Evolutionary conservation across 2,888 invertebrate genomes (phyloP), one percentile per base, ranked within the genome.

Genomic region (Steromphala cineraria): DNA sequence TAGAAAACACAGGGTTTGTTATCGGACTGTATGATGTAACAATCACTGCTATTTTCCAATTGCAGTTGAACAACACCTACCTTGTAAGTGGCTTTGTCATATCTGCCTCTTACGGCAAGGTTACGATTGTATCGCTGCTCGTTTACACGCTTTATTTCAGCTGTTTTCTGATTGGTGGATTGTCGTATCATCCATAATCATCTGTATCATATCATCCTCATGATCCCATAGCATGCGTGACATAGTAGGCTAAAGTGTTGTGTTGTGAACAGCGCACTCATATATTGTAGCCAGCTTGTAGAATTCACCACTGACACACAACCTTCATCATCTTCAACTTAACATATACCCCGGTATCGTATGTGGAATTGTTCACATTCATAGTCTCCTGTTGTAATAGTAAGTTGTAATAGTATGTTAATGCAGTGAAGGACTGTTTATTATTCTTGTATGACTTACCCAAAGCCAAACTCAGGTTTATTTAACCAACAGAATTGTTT

Each of bases 21-120:
- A 5, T 46, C 46, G 13, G 46, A 13, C 24, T 28, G 13, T 81
- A 67, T 55, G 24, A 28, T 46, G 55, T 71, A 55, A 75, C 75
- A 46, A 46, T 46, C 46, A 46, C 46, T 46, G 46, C 46, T 62
- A 62, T 74, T 76, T 82, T 53, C 31, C 74, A 56, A 67, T 81
- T 80, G 77, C 86, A 87, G 87, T 85, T 87, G 83, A 87, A 84
- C 87, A 86, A 81, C 83, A 83, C 81, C 53, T 82, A 84, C 79
- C 82, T 87, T 80, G 87, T 87, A 86, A 87, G 87, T 87, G 80
- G 75, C 74, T 67, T 75, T 28, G 67, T 71, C 40, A 28, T 77
- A 56, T 80, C 75, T 53, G 53, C 74, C 52, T 75, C 78, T 67
- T 78, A 62, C 77, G 75, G 67, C 40, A 31, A 40, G 36, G 40